phyloP scores from a whole-genome alignment of 2,797 vertebrate genomes.

The Falco columbarius region DNA sequence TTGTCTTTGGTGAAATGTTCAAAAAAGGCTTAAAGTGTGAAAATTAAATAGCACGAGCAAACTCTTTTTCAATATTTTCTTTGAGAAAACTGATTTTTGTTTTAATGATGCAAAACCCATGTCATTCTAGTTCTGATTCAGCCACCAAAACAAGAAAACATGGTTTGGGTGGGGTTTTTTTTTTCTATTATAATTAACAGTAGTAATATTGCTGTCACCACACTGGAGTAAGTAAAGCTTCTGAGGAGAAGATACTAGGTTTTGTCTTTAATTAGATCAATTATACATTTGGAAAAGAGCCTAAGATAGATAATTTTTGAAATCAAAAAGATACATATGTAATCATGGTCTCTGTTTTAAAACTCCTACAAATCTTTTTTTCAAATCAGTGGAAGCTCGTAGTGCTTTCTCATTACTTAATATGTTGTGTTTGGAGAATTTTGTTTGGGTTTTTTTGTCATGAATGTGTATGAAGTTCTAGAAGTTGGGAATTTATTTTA shows the following conservation, averaged over 20 bases:
- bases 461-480: background rate
- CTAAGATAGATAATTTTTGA: background rate
- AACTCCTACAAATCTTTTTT: background rate
- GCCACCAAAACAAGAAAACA: background rate
- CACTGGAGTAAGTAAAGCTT: background rate
- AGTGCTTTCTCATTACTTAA: background rate
- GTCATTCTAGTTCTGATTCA: background rate
- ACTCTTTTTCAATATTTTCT: background rate
- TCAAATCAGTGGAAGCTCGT: background rate
- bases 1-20: background rate
- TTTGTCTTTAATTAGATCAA: background rate
- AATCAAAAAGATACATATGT: background rate
- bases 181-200: background rate
- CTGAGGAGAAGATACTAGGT: background rate
- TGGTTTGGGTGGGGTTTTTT: fast-evolving
- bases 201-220: background rate
- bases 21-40: background rate
- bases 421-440: background rate
- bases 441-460: background rate
- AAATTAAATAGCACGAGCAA: background rate
- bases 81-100: background rate
- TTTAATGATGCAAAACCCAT: background rate
- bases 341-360: background rate
- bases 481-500: background rate
- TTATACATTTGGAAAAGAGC: background rate